Evolutionary conservation across 2,113 vertebrate species (phyloP).

Genomic region (Oryctolagus cuniculus): DNA sequence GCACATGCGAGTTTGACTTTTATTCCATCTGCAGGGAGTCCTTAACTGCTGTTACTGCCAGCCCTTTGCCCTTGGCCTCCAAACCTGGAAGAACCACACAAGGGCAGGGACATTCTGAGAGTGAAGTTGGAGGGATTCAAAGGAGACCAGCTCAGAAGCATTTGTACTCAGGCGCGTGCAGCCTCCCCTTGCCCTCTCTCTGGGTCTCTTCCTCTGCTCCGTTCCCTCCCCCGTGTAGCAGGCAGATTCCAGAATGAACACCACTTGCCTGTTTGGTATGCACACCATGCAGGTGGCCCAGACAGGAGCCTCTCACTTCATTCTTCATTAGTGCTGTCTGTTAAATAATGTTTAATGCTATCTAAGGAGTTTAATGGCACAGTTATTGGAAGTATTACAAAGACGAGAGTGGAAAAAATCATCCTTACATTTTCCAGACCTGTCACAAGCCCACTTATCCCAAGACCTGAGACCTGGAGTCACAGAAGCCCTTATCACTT

Average conservation of each 20-base stretch:
- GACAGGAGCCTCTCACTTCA: not conserved
- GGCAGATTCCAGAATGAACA: not conserved
- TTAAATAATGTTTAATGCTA: slow-evolving; percentile 36
- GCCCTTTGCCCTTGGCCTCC: slow-evolving; percentile 78
- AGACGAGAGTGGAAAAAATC: not conserved
- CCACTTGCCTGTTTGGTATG: not conserved
- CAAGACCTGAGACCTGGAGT: not conserved
- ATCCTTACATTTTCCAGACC: not conserved
- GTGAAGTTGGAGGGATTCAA: not conserved
- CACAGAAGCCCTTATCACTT: not conserved
- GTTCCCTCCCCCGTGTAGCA: not conserved
- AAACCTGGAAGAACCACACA: slow-evolving; percentile 54
- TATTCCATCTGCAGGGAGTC: slow-evolving; percentile 80
- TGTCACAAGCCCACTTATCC: not conserved
- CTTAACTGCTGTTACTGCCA: slow-evolving; percentile 80
- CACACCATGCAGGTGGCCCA: not conserved
- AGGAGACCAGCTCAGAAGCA: not conserved
- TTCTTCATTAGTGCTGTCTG: not conserved
- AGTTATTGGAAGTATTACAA: slow-evolving; percentile 49
- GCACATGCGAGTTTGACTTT: slow-evolving; percentile 77
- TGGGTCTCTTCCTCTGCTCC: not conserved
- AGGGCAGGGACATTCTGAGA: slow-evolving; percentile 60
- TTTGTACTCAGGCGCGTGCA: not conserved
- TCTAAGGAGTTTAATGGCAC: slow-evolving; percentile 19
- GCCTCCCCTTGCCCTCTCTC: not conserved